A percentile compares a stretch with the other conserved stretches of the same genome.
phyloP scores from a whole-genome alignment of 1,140 invertebrate genomes.

The Plodia interpunctella region DNA sequence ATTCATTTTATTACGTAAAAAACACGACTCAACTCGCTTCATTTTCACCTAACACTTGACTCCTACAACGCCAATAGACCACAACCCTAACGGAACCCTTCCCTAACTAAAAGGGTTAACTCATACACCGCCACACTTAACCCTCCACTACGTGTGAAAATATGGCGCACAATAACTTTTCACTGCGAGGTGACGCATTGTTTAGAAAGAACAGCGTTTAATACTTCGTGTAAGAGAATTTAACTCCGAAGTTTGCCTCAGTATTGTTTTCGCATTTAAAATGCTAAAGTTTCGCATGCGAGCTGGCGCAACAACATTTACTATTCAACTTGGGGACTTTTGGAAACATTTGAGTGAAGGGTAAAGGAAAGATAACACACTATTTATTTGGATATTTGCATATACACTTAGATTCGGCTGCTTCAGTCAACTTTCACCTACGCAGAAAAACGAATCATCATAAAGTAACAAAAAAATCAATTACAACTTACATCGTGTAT shows the following conservation, averaged over 20 bases:
- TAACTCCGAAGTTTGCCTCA: neutral
- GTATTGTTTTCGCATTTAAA: neutral
- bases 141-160: conserved; percentile 23
- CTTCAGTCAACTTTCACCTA: too few relatives aligned
- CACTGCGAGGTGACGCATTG: neutral
- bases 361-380: neutral
- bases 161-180: conserved; percentile 10
- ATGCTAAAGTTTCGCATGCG: neutral
- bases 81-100: conserved; percentile 25
- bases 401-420: too few relatives aligned
- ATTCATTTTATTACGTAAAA: too few relatives aligned
- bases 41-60: neutral
- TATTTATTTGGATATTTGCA: neutral
- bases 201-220: neutral
- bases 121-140: conserved; percentile 51
- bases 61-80: conserved; percentile 25
- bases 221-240: neutral
- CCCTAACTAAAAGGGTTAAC: conserved; percentile 55
- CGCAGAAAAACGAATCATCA: too few relatives aligned
- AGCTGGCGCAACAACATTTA: neutral
- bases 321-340: neutral
- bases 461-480: too few relatives aligned
- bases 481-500: too few relatives aligned
- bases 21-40: neutral
- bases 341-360: neutral